phyloP scores from a whole-genome alignment of 2,797 vertebrate genomes.

The Hoplostethus atlanticus region DNA sequence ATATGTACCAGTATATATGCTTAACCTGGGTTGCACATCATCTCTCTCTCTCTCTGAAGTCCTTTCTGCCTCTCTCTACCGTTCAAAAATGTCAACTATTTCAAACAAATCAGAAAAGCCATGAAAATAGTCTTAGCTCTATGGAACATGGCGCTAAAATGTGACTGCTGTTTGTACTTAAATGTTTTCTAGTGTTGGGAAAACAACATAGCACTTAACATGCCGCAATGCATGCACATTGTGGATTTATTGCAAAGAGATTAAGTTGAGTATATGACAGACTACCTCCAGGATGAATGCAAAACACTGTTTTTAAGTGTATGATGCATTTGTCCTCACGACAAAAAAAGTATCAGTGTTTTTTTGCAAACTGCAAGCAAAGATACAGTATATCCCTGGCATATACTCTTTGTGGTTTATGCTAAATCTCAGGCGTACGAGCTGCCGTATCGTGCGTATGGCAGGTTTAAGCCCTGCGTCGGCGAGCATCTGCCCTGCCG shows the following conservation, averaged over 20 bases:
- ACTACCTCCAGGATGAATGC: slow-evolving; percentile 48
- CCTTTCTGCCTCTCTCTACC: background rate
- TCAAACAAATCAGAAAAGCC: too few species aligned
- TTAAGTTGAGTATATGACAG: background rate
- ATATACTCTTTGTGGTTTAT: background rate
- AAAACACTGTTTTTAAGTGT: background rate
- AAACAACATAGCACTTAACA: background rate
- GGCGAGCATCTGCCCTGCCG: background rate
- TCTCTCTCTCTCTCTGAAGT: background rate
- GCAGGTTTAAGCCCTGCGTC: background rate
- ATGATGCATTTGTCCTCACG: slow-evolving; percentile 1
- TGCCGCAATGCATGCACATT: slow-evolving; percentile 1
- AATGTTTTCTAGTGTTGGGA: background rate
- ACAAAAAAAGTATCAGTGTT: background rate
- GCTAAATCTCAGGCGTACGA: slow-evolving; percentile 37
- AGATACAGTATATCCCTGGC: background rate
- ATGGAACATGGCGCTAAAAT: background rate
- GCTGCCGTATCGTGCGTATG: background rate
- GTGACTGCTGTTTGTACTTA: slow-evolving; percentile 1
- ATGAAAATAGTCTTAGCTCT: too few species aligned
- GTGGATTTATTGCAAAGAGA: background rate
- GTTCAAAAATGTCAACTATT: too few species aligned
- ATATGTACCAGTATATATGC: background rate
- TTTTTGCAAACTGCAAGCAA: slow-evolving; percentile 10
- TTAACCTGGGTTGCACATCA: slow-evolving; percentile 7